These are phyloP conservation scores for Calliphora vomitoria DNA, from an alignment of 2,888 invertebrate species.

Conservation along the genomic window DNA sequence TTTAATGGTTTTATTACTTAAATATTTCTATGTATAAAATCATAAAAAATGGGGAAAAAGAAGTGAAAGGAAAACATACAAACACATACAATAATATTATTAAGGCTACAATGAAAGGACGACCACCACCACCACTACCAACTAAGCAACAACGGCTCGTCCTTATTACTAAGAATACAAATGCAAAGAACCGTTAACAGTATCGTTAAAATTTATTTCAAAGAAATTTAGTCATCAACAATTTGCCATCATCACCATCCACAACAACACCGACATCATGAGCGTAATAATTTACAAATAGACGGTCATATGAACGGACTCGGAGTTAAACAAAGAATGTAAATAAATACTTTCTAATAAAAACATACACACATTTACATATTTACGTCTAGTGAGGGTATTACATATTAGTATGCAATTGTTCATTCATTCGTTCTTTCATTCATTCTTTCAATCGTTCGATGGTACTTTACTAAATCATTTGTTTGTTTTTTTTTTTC, in stretches of 20 bases:
- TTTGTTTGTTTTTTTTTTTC: conserved; percentile 45
- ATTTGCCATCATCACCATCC: conserved; percentile 29
- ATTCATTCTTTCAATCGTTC: conserved; percentile 48
- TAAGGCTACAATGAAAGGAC: conserved; percentile 18
- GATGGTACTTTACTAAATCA: conserved; percentile 59
- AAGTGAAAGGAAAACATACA: conserved; percentile 2
- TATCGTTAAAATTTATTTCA: conserved; percentile 65
- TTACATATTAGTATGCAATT: conserved; percentile 11
- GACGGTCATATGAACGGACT: neutral
- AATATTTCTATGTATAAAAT: neutral
- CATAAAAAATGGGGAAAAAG: conserved; percentile 24
- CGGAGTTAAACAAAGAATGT: conserved; percentile 22
- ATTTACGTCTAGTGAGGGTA: neutral
- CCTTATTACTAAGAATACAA: conserved; percentile 17
- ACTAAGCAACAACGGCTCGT: conserved; percentile 44
- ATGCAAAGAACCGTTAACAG: conserved; percentile 65
- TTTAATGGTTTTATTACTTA: conserved; percentile 62
- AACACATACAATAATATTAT: neutral
- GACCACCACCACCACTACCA: neutral
- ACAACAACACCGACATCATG: neutral
- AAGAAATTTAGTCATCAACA: conserved; percentile 71
- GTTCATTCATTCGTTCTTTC: conserved; percentile 29
- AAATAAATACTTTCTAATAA: conserved; percentile 20
- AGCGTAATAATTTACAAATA: conserved; percentile 40
- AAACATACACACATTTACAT: conserved; percentile 24